phyloP scores from a whole-genome alignment of 2,888 invertebrate genomes.

The Drosophila meridiana region DNA sequence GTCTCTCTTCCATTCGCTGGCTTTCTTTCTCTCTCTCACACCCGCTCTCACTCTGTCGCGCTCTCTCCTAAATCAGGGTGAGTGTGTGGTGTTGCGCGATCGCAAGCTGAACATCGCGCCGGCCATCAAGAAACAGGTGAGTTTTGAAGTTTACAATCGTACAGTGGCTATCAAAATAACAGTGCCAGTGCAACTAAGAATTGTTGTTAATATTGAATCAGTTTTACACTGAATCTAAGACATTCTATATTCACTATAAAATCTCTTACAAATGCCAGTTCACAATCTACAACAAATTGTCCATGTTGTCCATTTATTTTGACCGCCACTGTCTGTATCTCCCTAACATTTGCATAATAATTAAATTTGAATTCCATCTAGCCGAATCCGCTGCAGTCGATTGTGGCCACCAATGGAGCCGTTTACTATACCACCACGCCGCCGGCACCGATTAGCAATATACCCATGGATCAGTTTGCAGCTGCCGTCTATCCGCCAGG shows the following conservation, averaged over 20 bases:
- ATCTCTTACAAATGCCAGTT: neutral
- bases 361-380: neutral
- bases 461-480: constrained; percentile 86
- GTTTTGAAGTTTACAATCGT: constrained; percentile 24
- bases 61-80: constrained; percentile 86
- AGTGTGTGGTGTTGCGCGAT: constrained; percentile 91
- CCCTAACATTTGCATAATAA: neutral
- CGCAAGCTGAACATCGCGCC: constrained; percentile 94
- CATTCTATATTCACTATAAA: neutral
- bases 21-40: constrained; percentile 8
- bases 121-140: constrained; percentile 93
- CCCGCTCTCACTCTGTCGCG: constrained; percentile 17
- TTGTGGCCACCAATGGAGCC: constrained; percentile 85
- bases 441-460: constrained; percentile 85
- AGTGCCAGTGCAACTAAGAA: neutral
- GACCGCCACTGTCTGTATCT: neutral
- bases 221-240: no score
- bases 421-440: constrained; percentile 85
- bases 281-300: neutral
- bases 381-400: constrained; percentile 81
- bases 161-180: constrained; percentile 5
- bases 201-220: no score
- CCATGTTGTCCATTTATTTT: neutral
- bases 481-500: constrained; percentile 85
- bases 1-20: constrained; percentile 27